Evolutionary conservation across 2,888 invertebrate species (phyloP).

Genomic region (Leistus spinibarbis): DNA sequence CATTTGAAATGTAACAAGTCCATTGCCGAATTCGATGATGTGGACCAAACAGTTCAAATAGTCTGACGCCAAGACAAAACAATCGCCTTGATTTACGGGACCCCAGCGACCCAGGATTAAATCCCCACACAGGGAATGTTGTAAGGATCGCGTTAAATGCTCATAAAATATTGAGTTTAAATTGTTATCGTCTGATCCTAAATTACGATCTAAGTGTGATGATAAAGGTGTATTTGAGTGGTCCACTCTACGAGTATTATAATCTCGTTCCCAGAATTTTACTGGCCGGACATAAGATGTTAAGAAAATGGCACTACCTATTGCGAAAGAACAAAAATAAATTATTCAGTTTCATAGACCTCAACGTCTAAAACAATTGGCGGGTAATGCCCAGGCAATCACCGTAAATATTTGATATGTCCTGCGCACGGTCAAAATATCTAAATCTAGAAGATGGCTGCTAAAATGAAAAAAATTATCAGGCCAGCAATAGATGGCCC

Average conservation of each 20-base stretch:
- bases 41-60: conserved; percentile 98
- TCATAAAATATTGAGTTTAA: conserved; percentile 99
- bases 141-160: conserved; percentile 93
- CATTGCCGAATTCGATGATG: conserved; percentile 96
- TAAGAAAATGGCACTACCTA: conserved; percentile 97
- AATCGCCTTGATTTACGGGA: conserved; percentile 94
- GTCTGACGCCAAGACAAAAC: conserved; percentile 97
- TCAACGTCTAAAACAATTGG: too few relatives aligned
- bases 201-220: conserved; percentile 91
- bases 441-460: too few relatives aligned
- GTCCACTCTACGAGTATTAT: conserved; percentile 96
- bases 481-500: too few relatives aligned
- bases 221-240: conserved; percentile 96
- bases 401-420: too few relatives aligned
- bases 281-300: conserved; percentile 98
- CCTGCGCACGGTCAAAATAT: not conserved
- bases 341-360: too few relatives aligned
- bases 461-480: too few relatives aligned
- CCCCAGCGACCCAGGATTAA: conserved; percentile 94
- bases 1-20: conserved; percentile 97
- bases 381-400: too few relatives aligned
- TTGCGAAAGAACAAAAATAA: conserved; percentile 51
- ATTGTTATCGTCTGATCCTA: conserved; percentile 95
- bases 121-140: conserved; percentile 95
- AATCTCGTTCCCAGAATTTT: conserved; percentile 99